Conservation (phyloP, 1,140 invertebrate species). For the Camponotus floridanus region DNA sequence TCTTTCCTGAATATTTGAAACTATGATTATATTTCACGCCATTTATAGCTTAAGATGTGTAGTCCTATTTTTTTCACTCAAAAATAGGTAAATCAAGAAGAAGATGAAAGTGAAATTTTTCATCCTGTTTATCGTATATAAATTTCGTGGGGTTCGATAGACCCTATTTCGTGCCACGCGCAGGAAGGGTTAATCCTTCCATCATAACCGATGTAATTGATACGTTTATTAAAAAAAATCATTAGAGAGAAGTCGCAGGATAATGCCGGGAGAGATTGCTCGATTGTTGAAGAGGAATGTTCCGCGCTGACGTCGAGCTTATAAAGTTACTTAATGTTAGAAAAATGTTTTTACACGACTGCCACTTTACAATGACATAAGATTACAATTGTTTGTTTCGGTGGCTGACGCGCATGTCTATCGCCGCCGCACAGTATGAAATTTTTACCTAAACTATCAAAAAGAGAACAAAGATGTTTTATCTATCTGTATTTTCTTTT, state of each 20-base stretch:
- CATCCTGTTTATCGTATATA: background rate
- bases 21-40: constrained; percentile 13
- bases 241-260: constrained; percentile 42
- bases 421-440: constrained; percentile 39
- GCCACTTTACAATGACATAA: constrained; percentile 56
- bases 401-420: constrained; percentile 37
- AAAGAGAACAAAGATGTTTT: constrained; percentile 13
- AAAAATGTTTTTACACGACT: constrained; percentile 65
- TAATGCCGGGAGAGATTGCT: constrained; percentile 43
- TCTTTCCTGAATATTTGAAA: background rate
- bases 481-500: background rate
- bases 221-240: constrained; percentile 47
- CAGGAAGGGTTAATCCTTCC: constrained; percentile 38
- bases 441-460: constrained; percentile 18
- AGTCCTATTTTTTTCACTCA: constrained; percentile 25
- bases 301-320: constrained; percentile 62
- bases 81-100: constrained; percentile 17
- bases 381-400: constrained; percentile 41
- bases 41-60: background rate
- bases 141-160: constrained; percentile 7
- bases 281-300: constrained; percentile 57
- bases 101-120: constrained; percentile 29
- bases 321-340: constrained; percentile 64
- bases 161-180: background rate
- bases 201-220: constrained; percentile 19